phyloP scores from a whole-genome alignment of 2,888 invertebrate genomes.

The Hyposoter didymator region DNA sequence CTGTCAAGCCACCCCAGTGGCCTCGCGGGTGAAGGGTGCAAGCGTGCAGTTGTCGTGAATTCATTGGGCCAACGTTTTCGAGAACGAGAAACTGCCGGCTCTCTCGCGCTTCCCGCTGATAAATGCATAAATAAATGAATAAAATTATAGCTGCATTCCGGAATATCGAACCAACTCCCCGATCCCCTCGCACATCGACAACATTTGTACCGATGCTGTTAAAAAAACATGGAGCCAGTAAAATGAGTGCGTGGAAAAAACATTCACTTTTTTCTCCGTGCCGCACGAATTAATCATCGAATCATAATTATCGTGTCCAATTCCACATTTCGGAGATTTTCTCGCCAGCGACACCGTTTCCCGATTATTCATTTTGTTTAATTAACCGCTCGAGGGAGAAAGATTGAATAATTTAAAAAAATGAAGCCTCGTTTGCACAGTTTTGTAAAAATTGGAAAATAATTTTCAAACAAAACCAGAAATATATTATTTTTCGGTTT shows the following conservation, averaged over 20 bases:
- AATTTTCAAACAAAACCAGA: not conserved
- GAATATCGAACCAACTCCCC: conserved; percentile 50
- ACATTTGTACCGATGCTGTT: conserved; percentile 24
- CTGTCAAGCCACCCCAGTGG: conserved; percentile 64
- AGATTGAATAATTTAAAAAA: too few relatives aligned
- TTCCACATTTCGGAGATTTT: not conserved
- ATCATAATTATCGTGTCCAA: not conserved
- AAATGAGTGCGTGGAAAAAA: not conserved
- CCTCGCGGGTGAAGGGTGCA: conserved; percentile 69
- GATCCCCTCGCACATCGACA: not conserved
- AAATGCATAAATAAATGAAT: conserved; percentile 73
- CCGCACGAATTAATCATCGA: conserved; percentile 18
- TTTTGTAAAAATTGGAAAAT: not conserved
- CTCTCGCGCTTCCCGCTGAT: conserved; percentile 49
- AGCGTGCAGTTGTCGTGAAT: conserved; percentile 72
- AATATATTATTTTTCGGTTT: too few relatives aligned
- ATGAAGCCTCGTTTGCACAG: not conserved
- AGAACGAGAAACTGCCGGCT: not conserved
- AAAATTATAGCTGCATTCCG: conserved; percentile 67
- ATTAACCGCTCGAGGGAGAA: not conserved
- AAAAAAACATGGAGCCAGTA: not conserved
- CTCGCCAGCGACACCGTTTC: not conserved
- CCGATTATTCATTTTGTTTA: not conserved
- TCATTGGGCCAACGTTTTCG: conserved; percentile 64
- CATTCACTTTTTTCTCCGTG: not conserved